Evolutionary conservation across 1,140 invertebrate genomes (phyloP).

Genomic region (Eciton burchellii): DNA sequence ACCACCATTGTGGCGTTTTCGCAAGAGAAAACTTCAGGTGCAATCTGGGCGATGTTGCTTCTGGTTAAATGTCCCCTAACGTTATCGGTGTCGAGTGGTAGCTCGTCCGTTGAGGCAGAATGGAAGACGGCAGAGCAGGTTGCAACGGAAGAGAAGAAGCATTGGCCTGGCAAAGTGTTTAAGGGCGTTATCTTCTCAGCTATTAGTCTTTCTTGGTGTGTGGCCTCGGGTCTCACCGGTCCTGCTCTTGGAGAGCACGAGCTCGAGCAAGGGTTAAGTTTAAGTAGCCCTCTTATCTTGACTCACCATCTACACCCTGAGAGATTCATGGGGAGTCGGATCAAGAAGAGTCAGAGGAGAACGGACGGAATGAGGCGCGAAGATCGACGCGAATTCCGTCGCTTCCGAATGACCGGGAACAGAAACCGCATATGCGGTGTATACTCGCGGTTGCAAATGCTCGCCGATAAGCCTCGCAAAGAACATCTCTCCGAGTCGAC

Average conservation of each 20-base stretch:
- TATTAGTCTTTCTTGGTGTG: constrained; percentile 85
- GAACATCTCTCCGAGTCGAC: neutral
- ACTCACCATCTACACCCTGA: constrained; percentile 82
- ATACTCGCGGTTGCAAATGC: constrained; percentile 44
- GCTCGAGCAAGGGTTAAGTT: constrained; percentile 84
- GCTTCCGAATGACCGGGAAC: constrained; percentile 54
- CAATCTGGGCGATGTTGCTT: constrained; percentile 17
- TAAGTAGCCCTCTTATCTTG: constrained; percentile 80
- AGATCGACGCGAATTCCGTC: constrained; percentile 73
- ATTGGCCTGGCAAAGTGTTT: constrained; percentile 85
- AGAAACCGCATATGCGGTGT: constrained; percentile 26
- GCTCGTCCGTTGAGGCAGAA: constrained; percentile 41
- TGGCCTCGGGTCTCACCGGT: constrained; percentile 82
- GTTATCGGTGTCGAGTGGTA: constrained; percentile 62
- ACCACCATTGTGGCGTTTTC: constrained; percentile 10
- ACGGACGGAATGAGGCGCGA: constrained; percentile 63
- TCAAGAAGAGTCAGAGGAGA: constrained; percentile 31
- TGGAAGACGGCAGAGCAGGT: constrained; percentile 63
- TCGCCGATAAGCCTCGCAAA: neutral
- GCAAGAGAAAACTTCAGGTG: neutral
- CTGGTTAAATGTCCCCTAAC: constrained; percentile 41
- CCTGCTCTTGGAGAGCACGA: constrained; percentile 76
- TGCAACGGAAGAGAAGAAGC: constrained; percentile 77
- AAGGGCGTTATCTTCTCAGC: constrained; percentile 85
- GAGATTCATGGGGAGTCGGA: constrained; percentile 71